phyloP scores from a whole-genome alignment of 2,113 vertebrate species.

The Myiozetetes cayanensis region DNA sequence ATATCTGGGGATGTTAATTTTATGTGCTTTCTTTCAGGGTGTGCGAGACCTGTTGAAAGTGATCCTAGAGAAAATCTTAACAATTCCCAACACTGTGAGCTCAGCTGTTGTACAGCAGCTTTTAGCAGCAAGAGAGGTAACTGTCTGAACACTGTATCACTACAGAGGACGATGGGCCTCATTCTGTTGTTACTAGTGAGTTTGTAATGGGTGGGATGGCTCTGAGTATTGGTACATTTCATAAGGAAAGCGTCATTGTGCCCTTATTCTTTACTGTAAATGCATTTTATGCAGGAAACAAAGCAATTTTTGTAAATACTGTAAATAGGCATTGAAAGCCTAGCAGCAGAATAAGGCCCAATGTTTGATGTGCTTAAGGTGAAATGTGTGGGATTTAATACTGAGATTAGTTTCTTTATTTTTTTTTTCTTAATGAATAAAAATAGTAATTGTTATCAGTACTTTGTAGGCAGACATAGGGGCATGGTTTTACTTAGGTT shows the following conservation, averaged over 20 bases:
- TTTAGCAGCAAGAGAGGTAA: constrained; percentile 92
- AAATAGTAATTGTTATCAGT: background rate
- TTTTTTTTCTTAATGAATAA: background rate
- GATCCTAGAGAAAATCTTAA: constrained; percentile 94
- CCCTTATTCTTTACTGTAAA: background rate
- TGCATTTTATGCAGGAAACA: background rate
- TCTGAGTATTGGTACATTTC: background rate
- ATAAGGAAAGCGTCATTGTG: background rate
- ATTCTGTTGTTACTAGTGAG: background rate
- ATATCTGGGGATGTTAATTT: background rate
- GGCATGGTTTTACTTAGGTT: background rate
- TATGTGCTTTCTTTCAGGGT: constrained; percentile 74
- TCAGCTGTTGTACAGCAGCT: constrained; percentile 97
- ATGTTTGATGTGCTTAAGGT: background rate
- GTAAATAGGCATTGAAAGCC: background rate
- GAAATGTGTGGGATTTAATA: background rate
- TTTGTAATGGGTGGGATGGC: background rate
- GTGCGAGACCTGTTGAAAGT: constrained; percentile 94
- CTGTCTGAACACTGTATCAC: background rate
- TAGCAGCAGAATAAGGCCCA: background rate
- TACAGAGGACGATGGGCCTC: background rate
- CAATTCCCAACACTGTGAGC: constrained; percentile 93
- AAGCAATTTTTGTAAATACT: background rate
- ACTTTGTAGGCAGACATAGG: background rate
- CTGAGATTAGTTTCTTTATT: background rate